Base-by-base conservation (phyloP, 2,113 vertebrate genomes). In the Gila orcuttii region DNA sequence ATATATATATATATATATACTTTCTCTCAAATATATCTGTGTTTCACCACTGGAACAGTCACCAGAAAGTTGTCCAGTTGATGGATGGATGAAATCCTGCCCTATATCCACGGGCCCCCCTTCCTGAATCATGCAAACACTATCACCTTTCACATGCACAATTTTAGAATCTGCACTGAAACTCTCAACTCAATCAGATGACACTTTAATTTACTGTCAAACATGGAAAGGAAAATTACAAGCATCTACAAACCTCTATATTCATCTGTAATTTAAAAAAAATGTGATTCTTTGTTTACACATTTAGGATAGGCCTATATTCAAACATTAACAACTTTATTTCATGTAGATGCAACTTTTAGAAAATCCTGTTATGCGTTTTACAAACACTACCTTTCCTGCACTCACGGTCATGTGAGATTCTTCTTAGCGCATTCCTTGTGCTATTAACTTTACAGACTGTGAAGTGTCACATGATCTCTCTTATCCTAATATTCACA, bases 141-240 rank as follows among this genome's bases (percentile, higher is more conserved):
- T 81, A 64, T 81, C 60, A 64, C 25, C n/a, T 81, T 81, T 66
- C 79, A 81, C 39, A 47, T 5, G n/a, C 39, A 21, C 59, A 39
- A 4, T 60, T 81, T 81, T 81, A 81, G 60, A 47, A 21, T 10
- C 39, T 57, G 19, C 52, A 36, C 17, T 77, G 17, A 77, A 55
- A 77, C 52, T 57, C 75, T 79, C 1, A 39, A 39, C 33, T 71
- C 33, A 23, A 21, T 39, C 13, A 39, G 39, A 15, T 57, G 15
- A 77, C 50, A 4, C 8, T 33, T 19, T 3, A 74, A 23, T 1
- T 39, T 21, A 79, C 21, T n/a, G 77, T n/a, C 33, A 39, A 39
- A 79, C 39, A 9, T 50, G 10, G 50, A 77, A 55, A 5, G 31
- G 4, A 73, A 62, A 25, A 62, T 25, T 62, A 62, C 60, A 62